A percentile compares a stretch with the other conserved stretches of the same genome.
phyloP scores from a whole-genome alignment of 2,888 invertebrate species.

The Drosophila meridiana region DNA sequence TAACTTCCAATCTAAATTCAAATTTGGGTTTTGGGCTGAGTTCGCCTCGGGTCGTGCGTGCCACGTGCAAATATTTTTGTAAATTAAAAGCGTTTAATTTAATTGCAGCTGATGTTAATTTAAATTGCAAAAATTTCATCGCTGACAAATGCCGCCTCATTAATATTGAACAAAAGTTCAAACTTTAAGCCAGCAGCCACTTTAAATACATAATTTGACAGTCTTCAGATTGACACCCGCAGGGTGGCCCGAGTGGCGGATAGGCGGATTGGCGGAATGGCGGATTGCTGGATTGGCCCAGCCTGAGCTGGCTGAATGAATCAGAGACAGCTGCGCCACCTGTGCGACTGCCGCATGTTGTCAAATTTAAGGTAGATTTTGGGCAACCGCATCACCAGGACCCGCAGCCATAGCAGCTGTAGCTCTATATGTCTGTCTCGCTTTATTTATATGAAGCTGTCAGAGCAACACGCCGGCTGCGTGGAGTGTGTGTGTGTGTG shows the following conservation, averaged over 20 bases:
- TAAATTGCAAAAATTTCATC: constrained; percentile 65
- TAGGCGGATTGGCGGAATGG: not conserved
- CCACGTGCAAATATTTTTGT: constrained; percentile 70
- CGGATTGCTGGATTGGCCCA: no score
- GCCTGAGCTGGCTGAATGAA: constrained; percentile 15
- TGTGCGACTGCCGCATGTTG: constrained; percentile 63
- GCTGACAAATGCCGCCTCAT: constrained; percentile 70
- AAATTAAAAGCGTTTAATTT: constrained; percentile 74
- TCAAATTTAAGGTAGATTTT: constrained; percentile 77
- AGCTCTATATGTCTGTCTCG: constrained; percentile 10
- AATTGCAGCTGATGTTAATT: constrained; percentile 75
- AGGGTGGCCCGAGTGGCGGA: not conserved
- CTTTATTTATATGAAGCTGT: constrained; percentile 75
- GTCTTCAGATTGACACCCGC: constrained; percentile 63
- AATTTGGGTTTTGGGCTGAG: constrained; percentile 44
- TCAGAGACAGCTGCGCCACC: constrained; percentile 65
- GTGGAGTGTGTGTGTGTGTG: not conserved
- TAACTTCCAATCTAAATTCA: constrained; percentile 76
- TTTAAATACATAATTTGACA: constrained; percentile 60
- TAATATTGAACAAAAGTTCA: constrained; percentile 62
- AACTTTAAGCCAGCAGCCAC: constrained; percentile 49
- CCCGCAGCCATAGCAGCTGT: constrained; percentile 23
- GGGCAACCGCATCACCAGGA: constrained; percentile 63
- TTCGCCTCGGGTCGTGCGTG: not conserved
- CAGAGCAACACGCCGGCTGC: constrained; percentile 46